Conservation (phyloP, 2,113 vertebrate species). For the Pelvicachromis taeniatus region DNA sequence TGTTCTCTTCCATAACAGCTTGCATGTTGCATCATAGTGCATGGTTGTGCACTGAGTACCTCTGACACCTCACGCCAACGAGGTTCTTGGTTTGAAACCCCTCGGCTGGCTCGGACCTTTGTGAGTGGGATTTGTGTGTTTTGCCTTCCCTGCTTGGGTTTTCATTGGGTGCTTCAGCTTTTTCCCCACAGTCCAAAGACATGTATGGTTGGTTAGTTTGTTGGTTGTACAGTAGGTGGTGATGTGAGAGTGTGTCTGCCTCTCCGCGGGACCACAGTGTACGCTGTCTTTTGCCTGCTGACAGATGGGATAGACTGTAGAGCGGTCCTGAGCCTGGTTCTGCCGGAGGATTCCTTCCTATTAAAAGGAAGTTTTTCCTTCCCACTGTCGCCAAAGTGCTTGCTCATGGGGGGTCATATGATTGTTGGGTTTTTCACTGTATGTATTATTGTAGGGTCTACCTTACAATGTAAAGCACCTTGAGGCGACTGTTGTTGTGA, state of each 20-base stretch:
- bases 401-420: too few relatives aligned
- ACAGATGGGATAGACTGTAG: background rate
- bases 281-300: background rate
- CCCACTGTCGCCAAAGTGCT: too few relatives aligned
- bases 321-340: too few relatives aligned
- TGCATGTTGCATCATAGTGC: background rate
- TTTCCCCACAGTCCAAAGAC: background rate
- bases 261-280: background rate
- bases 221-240: background rate
- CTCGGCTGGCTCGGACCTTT: rapidly evolving
- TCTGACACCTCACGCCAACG: background rate
- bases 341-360: too few relatives aligned
- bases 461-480: too few relatives aligned
- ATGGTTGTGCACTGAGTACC: background rate
- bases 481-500: too few relatives aligned
- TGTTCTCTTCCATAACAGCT: background rate
- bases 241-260: background rate
- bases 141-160: background rate
- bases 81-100: background rate
- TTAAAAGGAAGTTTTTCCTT: too few relatives aligned
- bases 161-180: background rate
- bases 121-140: background rate
- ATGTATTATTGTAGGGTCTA: too few relatives aligned
- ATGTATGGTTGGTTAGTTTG: background rate
- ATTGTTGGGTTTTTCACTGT: too few relatives aligned